Base-by-base conservation (phyloP, 2,113 vertebrate species). In the Cavia aperea region DNA sequence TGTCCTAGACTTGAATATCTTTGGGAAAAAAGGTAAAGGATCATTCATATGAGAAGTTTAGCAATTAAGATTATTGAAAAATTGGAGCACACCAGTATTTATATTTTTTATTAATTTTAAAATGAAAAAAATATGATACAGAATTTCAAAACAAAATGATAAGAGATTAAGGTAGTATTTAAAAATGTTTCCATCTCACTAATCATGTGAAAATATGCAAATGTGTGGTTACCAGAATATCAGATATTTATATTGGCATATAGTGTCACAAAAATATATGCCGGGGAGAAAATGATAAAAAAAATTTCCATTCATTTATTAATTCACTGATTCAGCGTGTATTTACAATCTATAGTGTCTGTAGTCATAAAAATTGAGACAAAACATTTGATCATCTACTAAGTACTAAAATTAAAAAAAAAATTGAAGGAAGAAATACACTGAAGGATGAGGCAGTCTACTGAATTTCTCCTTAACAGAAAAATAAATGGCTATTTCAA, bases 161-260 rank as follows among this genome's bases (percentile, higher is more conserved):
- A 58, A 18, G 14, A 58, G 16, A 58, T 58, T 58, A 16, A 58
- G 18, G 14, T 58, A 58, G 18, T 19, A 58, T 58, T 58, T 58
- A 66, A 92, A 73, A 72, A 63, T 65, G 19, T 86, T 93, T 84
- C 10, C 11, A 62, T 46, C 5, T 84, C 19, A 81, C 9, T 60
- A 93, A 70, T 60, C 54, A 62, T 85, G 10, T 91, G 86, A 94
- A 93, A 60, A 70, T 79, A 65, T 93, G 36, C 18, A 23, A 72
- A 3, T 39, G 0, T 13, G 4, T 62, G 31, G 10, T 93, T 88
- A 89, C 31, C 11, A 95, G 49, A 62, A 56, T 72, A 68, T 78
- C 24, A 91, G 54, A 62, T 60, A 19, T 89, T 81, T 83, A 39
- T 91, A 75, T 81, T 89, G 56, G 6, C 29, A 63, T 65, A 49